Base-by-base conservation (phyloP, 2,888 invertebrate species). In the Linnaemya tessellans region DNA sequence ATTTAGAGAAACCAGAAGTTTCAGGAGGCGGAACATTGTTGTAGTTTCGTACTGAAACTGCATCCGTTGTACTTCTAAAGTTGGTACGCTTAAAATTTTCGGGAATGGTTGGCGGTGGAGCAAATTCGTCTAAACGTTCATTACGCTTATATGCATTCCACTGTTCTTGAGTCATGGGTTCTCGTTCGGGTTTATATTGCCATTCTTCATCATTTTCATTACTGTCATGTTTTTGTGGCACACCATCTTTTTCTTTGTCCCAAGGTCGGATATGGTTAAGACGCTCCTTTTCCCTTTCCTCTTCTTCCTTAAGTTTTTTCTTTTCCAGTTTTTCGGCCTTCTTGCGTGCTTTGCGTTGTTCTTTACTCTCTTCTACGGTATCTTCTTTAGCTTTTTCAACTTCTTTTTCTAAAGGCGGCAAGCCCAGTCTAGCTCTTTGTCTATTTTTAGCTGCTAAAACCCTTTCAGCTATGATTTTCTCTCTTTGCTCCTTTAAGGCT, bases 41-140 rank as follows among this genome's bases (percentile, higher is more conserved):
- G 49, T 84, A 82, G 7, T 73, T 74, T 13, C 64, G n/a, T 13
- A 25, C 20, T 22, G 43, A 20, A 22, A 30, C 13, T 20, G 25
- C 20, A 22, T 74, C 51, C 0, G 10, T 9, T 8, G 73, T 73
- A 77, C 89, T 90, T 43, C 64, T 89, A 15, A 91, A 91, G 67
- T 89, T 90, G 10, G 88, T 89, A 41, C 91, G 90, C 41, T 90
- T 90, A 0, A 86, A 38, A 30, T 71, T 65, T 18, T 90, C 89
- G 13, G 11, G 20, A 3, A 8, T 0, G 35, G 13, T 3, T 0
- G 87, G 74, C 3, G 87, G 65, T 4, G 98, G 98, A 0, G 97
- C 97, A 93, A 98, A 98, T 91, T 97, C 97, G 0, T 94, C 90
- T 30, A 93, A 93, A 87, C 98, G 94, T 89, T 96, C 95, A 73